Base-by-base conservation (phyloP, 2,888 invertebrate species). In the Drosophila borborema region DNA sequence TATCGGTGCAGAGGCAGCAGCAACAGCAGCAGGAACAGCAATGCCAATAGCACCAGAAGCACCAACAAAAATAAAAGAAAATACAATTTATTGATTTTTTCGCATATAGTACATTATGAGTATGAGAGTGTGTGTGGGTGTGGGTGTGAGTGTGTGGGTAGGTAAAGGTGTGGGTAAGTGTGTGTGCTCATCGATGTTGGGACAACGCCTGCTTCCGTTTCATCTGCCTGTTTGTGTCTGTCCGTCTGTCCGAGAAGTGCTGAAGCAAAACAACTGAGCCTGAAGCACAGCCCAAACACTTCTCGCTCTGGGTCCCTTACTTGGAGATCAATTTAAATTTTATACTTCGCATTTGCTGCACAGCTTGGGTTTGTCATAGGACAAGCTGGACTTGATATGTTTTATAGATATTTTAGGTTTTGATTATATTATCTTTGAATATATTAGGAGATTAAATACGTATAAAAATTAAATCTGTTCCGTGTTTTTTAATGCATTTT, bases 61-160 rank as follows among this genome's bases (percentile, higher is more conserved):
- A 23, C 23, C 54, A 41, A 10, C 55, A 41, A 64, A 59, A 69
- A 78, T 72, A 77, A 82, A 72, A 72, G 69, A 77, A 83, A 77
- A 81, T 64, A 90, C 72, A 80, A 74, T 87, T 84, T 87, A 87
- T 87, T 90, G 87, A 87, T 90, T 87, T 90, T 89, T 80, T 77
- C 72, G 72, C 72, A 83, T 63, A 60, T 71, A 46, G 56, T 63
- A 55, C 45, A 69, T 79, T 56, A 65, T 68, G 51, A 60, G 40
- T 61, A 48, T 79, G 56, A 61, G 31, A 34, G 46, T 56, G 9
- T 2, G 14, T 20, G 45, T 28, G 46, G 40, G 6, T 8, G 14
- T 20, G 45, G 8, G 51, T 65, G 43, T 61, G 53, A 67, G 56
- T 68, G 28, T 3, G 16, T 20, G 46, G n/a, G n/a, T 5, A n/a